These are phyloP conservation scores for Lochmaea crataegi DNA, from an alignment of 2,888 invertebrate genomes.

Conservation along the genomic window DNA sequence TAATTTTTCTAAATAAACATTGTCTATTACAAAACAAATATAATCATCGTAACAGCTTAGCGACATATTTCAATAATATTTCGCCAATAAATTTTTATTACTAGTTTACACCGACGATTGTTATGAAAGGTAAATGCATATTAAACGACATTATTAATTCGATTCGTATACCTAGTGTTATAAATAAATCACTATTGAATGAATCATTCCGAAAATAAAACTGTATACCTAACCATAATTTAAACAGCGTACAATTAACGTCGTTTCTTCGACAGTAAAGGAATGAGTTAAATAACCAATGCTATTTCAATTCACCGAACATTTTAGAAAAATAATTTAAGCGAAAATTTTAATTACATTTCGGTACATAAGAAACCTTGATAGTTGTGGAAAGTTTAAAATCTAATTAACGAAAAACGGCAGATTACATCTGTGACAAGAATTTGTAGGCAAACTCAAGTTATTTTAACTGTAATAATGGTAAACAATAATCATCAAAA, in stretches of 20 bases:
- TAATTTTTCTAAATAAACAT: too few species aligned
- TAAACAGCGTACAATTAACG: not conserved
- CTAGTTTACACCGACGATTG: not conserved
- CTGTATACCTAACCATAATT: not conserved
- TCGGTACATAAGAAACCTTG: slow-evolving; percentile 1
- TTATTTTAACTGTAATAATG: too few species aligned
- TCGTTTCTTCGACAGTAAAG: not conserved
- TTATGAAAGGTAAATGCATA: slow-evolving; percentile 8
- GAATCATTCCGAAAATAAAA: slow-evolving; percentile 4
- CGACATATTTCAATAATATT: not conserved
- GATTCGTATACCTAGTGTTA: not conserved
- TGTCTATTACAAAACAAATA: not conserved
- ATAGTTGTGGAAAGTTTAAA: not conserved
- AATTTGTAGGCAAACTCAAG: too few species aligned
- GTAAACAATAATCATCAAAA: too few species aligned
- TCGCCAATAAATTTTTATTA: slow-evolving; percentile 4
- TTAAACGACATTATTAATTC: slow-evolving; percentile 4
- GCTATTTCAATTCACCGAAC: not conserved
- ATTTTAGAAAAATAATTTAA: not conserved
- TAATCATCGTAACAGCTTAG: not conserved
- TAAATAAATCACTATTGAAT: slow-evolving; percentile 10
- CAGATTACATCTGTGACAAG: too few species aligned
- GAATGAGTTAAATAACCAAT: not conserved
- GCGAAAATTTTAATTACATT: not conserved
- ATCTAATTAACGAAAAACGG: not conserved